Percentiles rank a stretch among this genome's conserved stretches.
These are phyloP conservation scores for Bagarius yarrelli DNA, from an alignment of 2,113 vertebrate genomes.

Conservation along the genomic window DNA sequence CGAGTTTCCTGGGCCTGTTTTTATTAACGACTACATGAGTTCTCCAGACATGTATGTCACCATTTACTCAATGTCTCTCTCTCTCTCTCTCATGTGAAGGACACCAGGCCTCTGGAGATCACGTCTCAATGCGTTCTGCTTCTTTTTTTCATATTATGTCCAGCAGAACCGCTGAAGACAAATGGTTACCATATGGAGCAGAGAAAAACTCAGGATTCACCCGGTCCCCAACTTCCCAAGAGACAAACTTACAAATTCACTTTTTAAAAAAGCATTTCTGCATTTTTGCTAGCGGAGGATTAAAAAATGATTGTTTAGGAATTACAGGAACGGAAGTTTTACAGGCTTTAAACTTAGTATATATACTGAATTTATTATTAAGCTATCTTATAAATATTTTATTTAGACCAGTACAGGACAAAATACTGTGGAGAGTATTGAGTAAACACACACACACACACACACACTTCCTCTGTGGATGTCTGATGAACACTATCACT, in stretches of 20 bases:
- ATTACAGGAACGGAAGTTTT: not conserved
- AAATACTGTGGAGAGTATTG: not conserved
- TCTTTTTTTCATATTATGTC: constrained; percentile 78
- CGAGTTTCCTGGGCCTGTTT: constrained; percentile 52
- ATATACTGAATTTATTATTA: not conserved
- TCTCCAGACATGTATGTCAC: constrained; percentile 51
- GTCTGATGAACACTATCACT: constrained; percentile 38
- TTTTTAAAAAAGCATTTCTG: not conserved
- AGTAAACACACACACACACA: constrained; percentile 25
- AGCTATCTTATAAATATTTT: not conserved
- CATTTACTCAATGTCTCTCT: constrained; percentile 34
- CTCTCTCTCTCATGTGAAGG: constrained; percentile 63
- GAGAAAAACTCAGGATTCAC: constrained; percentile 39
- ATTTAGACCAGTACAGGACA: not conserved
- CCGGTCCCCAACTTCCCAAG: not conserved
- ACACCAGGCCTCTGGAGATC: constrained; percentile 71
- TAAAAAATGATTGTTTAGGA: not conserved
- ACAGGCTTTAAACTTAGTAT: too few relatives aligned
- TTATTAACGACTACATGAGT: constrained; percentile 48
- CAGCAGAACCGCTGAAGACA: constrained; percentile 76
- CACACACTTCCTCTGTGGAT: constrained; percentile 26
- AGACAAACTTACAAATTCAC: constrained; percentile 22
- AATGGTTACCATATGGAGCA: constrained; percentile 80
- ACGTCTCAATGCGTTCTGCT: constrained; percentile 62
- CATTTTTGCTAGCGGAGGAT: not conserved